phyloP scores from a whole-genome alignment of 2,113 vertebrate genomes.

The Haemorhous mexicanus region DNA sequence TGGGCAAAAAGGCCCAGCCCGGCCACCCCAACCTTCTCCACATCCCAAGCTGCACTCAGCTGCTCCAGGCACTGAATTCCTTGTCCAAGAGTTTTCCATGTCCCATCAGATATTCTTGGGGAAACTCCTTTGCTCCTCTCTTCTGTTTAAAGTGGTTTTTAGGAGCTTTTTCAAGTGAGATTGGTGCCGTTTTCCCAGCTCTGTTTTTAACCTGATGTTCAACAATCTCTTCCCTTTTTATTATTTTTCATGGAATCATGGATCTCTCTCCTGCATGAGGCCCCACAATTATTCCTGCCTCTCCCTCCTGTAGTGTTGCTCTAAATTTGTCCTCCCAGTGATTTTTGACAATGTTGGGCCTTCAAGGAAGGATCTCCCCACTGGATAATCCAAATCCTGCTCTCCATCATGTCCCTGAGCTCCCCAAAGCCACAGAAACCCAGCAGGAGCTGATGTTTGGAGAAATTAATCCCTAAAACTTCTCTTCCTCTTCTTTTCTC shows the following conservation, averaged over 20 bases:
- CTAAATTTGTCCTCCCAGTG: neutral
- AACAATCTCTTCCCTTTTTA: neutral
- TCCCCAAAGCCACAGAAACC: neutral
- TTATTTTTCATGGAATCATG: neutral
- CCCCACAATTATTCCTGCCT: neutral
- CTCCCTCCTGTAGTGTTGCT: neutral
- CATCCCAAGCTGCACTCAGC: neutral
- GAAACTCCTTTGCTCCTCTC: neutral
- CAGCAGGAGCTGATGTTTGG: neutral
- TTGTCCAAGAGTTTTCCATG: neutral
- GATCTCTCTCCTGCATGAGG: neutral
- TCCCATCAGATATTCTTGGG: too few species aligned
- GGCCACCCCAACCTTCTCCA: neutral
- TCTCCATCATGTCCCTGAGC: neutral
- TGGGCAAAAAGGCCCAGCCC: neutral
- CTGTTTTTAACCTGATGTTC: neutral
- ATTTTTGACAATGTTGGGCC: neutral
- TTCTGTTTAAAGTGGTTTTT: neutral
- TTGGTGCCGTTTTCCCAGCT: neutral
- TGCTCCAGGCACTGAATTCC: neutral
- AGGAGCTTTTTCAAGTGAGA: neutral
- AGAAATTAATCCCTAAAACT: neutral
- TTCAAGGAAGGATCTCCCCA: neutral
- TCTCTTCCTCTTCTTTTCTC: neutral
- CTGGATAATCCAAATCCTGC: neutral